A percentile compares a stretch with the other conserved stretches of the same genome.
These are phyloP conservation scores for Dasysyrphus tricinctus DNA, from an alignment of 2,888 invertebrate species.

Conservation along the genomic window DNA sequence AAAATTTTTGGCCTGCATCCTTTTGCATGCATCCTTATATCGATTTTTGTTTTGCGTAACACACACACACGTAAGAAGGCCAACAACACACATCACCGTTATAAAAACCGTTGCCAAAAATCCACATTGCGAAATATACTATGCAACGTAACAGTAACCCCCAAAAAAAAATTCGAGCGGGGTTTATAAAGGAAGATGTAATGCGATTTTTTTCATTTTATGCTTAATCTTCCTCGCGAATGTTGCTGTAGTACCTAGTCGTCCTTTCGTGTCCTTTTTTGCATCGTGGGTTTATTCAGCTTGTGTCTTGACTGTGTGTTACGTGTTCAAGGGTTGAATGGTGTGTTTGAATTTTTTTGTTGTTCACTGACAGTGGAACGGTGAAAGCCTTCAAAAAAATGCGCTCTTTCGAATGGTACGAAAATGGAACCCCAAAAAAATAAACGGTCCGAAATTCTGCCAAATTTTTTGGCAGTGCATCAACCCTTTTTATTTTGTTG, in stretches of 20 bases:
- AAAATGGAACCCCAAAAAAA: constrained; percentile 33
- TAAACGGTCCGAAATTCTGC: constrained; percentile 22
- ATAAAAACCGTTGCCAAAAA: constrained; percentile 59
- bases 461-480: constrained; percentile 71
- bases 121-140: constrained; percentile 42
- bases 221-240: constrained; percentile 28
- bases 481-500: constrained; percentile 38
- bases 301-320: constrained; percentile 56
- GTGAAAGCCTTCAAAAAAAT: constrained; percentile 33
- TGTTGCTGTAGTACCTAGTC: background rate
- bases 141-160: constrained; percentile 68
- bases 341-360: background rate
- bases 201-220: constrained; percentile 43
- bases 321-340: constrained; percentile 60
- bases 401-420: constrained; percentile 48
- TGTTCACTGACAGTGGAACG: background rate
- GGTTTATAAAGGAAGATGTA: constrained; percentile 29
- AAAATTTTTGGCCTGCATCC: constrained; percentile 68
- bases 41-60: constrained; percentile 70
- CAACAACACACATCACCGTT: constrained; percentile 29
- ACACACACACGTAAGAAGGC: constrained; percentile 18
- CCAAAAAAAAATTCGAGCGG: constrained; percentile 40
- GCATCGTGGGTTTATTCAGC: constrained; percentile 23
- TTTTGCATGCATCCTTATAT: constrained; percentile 66
- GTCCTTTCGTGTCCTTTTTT: constrained; percentile 38